phyloP scores from a whole-genome alignment of 2,113 vertebrate genomes.

The Cygnus atratus region DNA sequence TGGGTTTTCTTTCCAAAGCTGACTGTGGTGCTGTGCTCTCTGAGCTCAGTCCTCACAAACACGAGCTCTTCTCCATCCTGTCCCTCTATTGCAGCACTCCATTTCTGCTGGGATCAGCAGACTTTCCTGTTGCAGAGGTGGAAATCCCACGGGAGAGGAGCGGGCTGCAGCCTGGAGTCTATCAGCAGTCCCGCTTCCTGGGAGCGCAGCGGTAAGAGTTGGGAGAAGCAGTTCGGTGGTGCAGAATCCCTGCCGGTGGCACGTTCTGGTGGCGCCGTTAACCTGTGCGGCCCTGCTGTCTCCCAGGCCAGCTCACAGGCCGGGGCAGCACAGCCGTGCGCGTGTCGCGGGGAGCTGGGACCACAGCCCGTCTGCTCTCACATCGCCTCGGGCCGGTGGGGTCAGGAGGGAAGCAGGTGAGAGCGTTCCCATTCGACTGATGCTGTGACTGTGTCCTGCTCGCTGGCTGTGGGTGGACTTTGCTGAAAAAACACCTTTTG shows the following conservation, averaged over 20 bases:
- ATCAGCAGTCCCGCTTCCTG: not conserved
- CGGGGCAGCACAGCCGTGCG: no score
- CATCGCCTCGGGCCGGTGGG: not conserved
- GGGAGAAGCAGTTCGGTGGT: not conserved
- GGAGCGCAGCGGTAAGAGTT: not conserved
- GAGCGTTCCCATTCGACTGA: not conserved
- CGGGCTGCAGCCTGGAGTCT: fast-evolving
- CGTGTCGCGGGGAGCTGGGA: no score
- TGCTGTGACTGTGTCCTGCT: not conserved
- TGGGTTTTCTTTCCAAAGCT: not conserved
- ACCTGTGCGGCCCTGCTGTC: no score
- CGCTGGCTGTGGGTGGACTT: not conserved
- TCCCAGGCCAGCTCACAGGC: no score
- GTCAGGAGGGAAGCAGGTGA: not conserved
- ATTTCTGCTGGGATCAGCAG: not conserved
- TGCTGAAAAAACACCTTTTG: not conserved
- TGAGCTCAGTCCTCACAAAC: not conserved
- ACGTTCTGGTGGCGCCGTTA: no score
- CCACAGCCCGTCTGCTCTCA: no score
- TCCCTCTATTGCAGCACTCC: fast-evolving
- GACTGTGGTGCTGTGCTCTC: not conserved
- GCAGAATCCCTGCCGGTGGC: no score
- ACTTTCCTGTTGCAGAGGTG: not conserved
- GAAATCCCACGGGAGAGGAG: not conserved
- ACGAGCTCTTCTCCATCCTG: not conserved